Evolutionary conservation across 2,888 invertebrate species (phyloP), one percentile per base, ranked within the genome.

Genomic region (Linyphia triangularis): DNA sequence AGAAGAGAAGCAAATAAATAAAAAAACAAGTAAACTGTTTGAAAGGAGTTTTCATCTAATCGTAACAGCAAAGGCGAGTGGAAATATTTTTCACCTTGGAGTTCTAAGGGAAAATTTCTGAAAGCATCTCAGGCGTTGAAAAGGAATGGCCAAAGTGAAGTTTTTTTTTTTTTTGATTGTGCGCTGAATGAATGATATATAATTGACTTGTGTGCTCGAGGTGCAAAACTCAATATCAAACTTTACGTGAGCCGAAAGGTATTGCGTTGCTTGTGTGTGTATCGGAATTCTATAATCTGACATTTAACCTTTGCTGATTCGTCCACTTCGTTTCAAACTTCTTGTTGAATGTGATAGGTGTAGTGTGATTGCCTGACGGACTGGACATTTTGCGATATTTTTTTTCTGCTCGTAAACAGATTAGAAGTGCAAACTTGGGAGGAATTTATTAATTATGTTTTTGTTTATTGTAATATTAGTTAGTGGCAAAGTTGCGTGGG

Each of bases 11-110:
- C n/a, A 78, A 40, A 63, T 69, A 79, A 67, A 79, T 30, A 69
- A 43, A 79, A 33, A 69, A 69, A 69, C 16, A 79, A 77, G 30
- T 28, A 67, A 67, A 51, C 79, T 9, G 24, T 57, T 30, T 79
- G 79, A 79, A 79, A 78, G 33, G 67, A 79, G 69, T 79, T 69
- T 67, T 33, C 57, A 69, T 33, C 67, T 69, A 79, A 79, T 79
- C 79, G 79, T 13, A 65, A 26, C 43, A n/a, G 43, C 13, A 26
- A 61, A 24, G 7, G 26, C 26, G 24, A 57, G 37, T 19, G 79
- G 57, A 79, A 69, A 57, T 79, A 79, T 69, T 79, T 78, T 79
- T 67, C 79, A 33, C 57, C 79, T 79, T 26, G 30, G 19, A 10
- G 16, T 72, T 72, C n/a, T 43, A 37, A 72, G 43, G 10, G 70